Evolutionary conservation across 92 coral and sea anemone species (phyloP).

Genomic region (Blastomussa wellsi): DNA sequence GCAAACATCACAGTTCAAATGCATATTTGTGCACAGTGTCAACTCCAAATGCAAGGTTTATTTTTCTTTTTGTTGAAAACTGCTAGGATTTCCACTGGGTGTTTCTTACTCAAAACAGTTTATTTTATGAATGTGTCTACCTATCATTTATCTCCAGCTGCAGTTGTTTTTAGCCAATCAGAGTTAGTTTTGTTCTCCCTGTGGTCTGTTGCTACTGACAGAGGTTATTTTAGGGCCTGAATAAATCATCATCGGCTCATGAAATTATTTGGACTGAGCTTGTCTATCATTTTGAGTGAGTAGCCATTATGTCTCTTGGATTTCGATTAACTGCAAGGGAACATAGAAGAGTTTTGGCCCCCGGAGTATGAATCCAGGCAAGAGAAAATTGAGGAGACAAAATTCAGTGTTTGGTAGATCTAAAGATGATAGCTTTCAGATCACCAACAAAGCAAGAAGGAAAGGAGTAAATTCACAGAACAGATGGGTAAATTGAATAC

Average conservation of each 20-base stretch:
- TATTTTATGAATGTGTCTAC: background rate
- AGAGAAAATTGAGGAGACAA: conserved; percentile 53
- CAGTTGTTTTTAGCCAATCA: conserved; percentile 44
- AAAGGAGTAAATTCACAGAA: conserved; percentile 23
- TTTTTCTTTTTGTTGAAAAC: background rate
- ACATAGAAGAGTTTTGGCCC: background rate
- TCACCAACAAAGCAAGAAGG: conserved; percentile 44
- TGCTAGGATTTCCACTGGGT: conserved; percentile 2
- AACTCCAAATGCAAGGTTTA: background rate
- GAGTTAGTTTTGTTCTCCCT: background rate
- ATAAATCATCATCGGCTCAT: conserved; percentile 14
- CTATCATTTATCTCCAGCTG: conserved; percentile 32
- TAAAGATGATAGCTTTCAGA: conserved; percentile 66
- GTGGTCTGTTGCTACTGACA: conserved; percentile 21
- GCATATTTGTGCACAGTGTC: background rate
- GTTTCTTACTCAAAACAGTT: conserved; percentile 2
- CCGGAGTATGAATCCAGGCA: conserved; percentile 54
- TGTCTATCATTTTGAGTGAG: conserved; percentile 12
- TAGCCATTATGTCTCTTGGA: conserved; percentile 12
- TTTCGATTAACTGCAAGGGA: conserved; percentile 12
- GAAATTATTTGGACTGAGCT: conserved; percentile 1
- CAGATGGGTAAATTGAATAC: conserved; percentile 46
- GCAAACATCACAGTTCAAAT: too few relatives aligned
- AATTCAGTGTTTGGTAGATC: conserved; percentile 50
- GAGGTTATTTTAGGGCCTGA: conserved; percentile 38